A percentile compares a stretch with the other conserved stretches of the same genome.
phyloP scores from a whole-genome alignment of 2,888 invertebrate species.

The Parthenolecanium corni region DNA sequence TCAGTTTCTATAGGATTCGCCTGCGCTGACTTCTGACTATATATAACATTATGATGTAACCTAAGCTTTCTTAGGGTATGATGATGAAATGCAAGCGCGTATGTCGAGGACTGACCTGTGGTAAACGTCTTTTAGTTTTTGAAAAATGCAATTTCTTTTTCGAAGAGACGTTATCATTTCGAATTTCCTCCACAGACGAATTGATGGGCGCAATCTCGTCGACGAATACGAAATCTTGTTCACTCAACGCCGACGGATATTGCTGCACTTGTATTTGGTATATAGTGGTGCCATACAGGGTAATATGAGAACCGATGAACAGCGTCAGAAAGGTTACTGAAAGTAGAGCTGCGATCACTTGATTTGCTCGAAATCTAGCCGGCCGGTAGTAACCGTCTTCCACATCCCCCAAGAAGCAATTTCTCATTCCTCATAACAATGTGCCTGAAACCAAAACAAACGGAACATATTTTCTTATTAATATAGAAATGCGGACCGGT shows the following conservation, averaged over 20 bases:
- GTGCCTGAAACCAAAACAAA: slow-evolving; percentile 12
- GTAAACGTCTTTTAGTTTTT: slow-evolving; percentile 51
- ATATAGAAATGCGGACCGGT: too few relatives aligned
- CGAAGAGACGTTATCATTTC: slow-evolving; percentile 27
- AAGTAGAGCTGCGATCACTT: slow-evolving; percentile 12
- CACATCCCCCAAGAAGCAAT: slow-evolving; percentile 15
- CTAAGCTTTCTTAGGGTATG: too few relatives aligned
- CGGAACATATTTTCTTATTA: too few relatives aligned
- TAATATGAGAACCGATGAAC: slow-evolving; percentile 32
- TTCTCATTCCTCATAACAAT: slow-evolving; percentile 29
- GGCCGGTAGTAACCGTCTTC: slow-evolving; percentile 24
- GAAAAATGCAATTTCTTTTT: slow-evolving; percentile 47
- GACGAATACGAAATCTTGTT: slow-evolving; percentile 8
- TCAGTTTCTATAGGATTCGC: too few relatives aligned
- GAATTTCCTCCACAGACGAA: background rate
- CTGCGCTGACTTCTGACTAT: too few relatives aligned
- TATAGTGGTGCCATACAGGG: slow-evolving; percentile 31
- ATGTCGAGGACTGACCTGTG: too few relatives aligned
- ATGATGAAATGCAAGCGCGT: too few relatives aligned
- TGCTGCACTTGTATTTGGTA: slow-evolving; percentile 30
- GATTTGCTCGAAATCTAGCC: slow-evolving; percentile 20
- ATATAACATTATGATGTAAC: too few relatives aligned
- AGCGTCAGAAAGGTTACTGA: slow-evolving; percentile 29
- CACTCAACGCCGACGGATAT: slow-evolving; percentile 22
- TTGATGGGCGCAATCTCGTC: background rate